phyloP scores from a whole-genome alignment of 2,113 vertebrate species.

The Donacobius atricapilla region DNA sequence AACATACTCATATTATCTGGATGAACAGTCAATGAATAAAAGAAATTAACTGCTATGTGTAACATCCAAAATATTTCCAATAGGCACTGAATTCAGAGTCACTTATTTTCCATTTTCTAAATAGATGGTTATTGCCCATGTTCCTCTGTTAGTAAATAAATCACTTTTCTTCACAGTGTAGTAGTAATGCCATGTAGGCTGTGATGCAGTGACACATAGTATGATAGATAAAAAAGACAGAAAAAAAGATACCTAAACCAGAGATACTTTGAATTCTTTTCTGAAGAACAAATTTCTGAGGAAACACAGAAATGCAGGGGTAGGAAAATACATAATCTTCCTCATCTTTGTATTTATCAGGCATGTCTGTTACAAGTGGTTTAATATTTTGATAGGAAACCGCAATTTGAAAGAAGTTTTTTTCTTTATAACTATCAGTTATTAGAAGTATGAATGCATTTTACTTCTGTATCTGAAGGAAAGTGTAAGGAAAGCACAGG shows the following conservation, averaged over 20 bases:
- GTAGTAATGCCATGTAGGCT: neutral
- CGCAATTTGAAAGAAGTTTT: neutral
- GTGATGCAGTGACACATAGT: neutral
- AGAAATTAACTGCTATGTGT: neutral
- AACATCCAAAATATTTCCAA: constrained; percentile 14
- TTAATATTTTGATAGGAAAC: neutral
- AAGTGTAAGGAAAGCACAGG: neutral
- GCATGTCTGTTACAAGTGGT: neutral
- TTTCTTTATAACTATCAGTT: neutral
- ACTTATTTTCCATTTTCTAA: constrained; percentile 15
- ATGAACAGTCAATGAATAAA: neutral
- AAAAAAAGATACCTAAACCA: neutral
- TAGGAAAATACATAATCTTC: neutral
- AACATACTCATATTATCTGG: neutral
- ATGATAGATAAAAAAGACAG: neutral
- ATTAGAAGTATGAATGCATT: neutral
- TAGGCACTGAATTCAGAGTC: neutral
- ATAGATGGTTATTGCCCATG: neutral
- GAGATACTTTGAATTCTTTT: neutral
- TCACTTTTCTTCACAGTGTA: neutral
- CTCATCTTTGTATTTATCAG: neutral
- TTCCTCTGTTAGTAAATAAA: neutral
- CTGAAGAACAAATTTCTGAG: neutral
- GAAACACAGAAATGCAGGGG: neutral
- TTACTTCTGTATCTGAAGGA: neutral